A percentile compares a stretch with the other conserved stretches of the same genome.
Conservation (phyloP, 92 coral and sea anemone genomes). For the Umimayanthus kanabou region DNA sequence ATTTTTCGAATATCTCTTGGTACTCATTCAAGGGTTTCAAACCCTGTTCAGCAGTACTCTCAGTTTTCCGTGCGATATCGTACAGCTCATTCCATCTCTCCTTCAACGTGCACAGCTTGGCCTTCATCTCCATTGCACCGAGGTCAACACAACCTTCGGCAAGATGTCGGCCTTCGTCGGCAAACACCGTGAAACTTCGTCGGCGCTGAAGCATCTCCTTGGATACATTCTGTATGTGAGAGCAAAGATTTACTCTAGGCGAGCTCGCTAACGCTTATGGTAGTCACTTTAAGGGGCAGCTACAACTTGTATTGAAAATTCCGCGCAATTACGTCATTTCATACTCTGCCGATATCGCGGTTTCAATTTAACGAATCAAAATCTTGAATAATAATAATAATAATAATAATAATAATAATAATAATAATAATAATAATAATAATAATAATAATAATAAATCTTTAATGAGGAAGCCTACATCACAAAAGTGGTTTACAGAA, state of each 20-base stretch:
- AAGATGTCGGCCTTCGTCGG: constrained; percentile 88
- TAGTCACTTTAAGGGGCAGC: no score
- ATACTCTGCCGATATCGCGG: no score
- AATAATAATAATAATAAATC: no score
- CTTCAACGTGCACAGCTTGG: constrained; percentile 80
- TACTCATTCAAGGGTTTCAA: constrained; percentile 88
- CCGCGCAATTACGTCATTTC: no score
- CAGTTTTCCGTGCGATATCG: constrained; percentile 82
- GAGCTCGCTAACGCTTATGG: no score
- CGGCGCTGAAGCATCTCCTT: constrained; percentile 85
- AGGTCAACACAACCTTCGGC: constrained; percentile 87
- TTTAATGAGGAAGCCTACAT: no score
- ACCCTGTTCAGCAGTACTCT: constrained; percentile 79
- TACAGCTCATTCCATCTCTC: constrained; percentile 95
- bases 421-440: no score
- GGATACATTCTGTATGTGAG: constrained; percentile 76
- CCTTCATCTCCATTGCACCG: constrained; percentile 91
- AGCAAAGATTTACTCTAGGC: not conserved
- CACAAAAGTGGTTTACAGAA: no score
- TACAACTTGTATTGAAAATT: no score
- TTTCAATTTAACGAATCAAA: no score
- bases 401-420: no score
- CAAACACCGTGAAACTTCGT: constrained; percentile 80
- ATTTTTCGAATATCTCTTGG: constrained; percentile 85
- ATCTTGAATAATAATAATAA: no score